A percentile compares a stretch with the other conserved stretches of the same genome.
Conservation (phyloP, 2,113 vertebrate genomes). For the Symphodus melops region DNA sequence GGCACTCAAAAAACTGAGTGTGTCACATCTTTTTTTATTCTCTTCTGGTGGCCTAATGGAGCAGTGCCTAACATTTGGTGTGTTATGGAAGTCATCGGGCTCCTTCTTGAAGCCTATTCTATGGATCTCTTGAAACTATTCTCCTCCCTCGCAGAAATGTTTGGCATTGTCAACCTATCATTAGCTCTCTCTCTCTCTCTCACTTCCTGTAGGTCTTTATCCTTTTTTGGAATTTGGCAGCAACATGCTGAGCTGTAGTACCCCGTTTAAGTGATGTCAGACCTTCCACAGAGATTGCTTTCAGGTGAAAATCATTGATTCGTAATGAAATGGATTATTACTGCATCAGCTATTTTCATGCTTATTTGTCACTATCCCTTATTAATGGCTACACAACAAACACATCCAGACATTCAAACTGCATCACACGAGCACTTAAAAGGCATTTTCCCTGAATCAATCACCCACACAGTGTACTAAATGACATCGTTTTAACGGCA, state of each 20-base stretch:
- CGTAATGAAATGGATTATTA: conserved; percentile 63
- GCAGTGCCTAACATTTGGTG: conserved; percentile 18
- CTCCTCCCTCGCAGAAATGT: conserved; percentile 4
- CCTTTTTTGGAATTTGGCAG: conserved; percentile 30
- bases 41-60: conserved; percentile 38
- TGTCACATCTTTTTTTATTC: conserved; percentile 39
- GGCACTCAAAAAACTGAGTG: conserved; percentile 35
- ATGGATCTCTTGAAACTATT: conserved; percentile 25
- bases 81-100: conserved; percentile 20
- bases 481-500: conserved; percentile 45
- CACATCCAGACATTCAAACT: conserved; percentile 1
- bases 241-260: conserved; percentile 9
- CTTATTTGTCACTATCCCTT: conserved; percentile 28
- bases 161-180: conserved; percentile 41
- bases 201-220: conserved; percentile 22
- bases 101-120: conserved; percentile 21
- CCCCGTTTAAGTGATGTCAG: conserved; percentile 30
- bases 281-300: conserved; percentile 40
- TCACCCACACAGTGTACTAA: conserved; percentile 34
- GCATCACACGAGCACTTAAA: not conserved
- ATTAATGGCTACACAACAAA: conserved; percentile 17
- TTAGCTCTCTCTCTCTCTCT: conserved; percentile 7
- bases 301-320: conserved; percentile 59
- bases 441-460: conserved; percentile 27
- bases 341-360: conserved; percentile 46